These are phyloP conservation scores for Pantelozetes paolii DNA, from an alignment of 2,888 invertebrate genomes.

Conservation along the genomic window DNA sequence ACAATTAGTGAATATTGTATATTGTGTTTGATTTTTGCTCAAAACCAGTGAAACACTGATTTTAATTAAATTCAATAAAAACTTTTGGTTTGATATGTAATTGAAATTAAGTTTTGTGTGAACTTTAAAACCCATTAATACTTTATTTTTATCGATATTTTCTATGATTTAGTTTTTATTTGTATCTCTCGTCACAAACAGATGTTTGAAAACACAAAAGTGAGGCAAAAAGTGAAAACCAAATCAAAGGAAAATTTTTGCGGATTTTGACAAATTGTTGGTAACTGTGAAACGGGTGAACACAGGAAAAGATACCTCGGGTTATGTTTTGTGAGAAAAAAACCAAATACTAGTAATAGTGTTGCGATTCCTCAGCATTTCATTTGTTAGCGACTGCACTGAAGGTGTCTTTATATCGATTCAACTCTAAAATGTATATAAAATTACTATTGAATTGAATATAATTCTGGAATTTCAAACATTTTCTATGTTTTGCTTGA, in stretches of 20 bases:
- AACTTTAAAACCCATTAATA: not conserved
- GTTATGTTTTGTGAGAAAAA: slow-evolving; percentile 17
- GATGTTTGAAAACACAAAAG: slow-evolving; percentile 26
- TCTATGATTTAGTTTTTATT: not conserved
- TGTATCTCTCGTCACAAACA: slow-evolving; percentile 7
- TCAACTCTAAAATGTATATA: no score
- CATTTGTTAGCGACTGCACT: no score
- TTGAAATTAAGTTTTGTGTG: not conserved
- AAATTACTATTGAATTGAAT: no score
- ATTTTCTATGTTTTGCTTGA: no score
- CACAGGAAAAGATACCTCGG: slow-evolving; percentile 15
- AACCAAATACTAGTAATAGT: not conserved
- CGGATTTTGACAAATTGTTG: slow-evolving; percentile 29
- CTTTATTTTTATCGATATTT: slow-evolving; percentile 7
- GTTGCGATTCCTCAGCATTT: not conserved
- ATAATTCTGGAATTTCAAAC: no score
- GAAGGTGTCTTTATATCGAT: no score
- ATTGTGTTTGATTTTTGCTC: no score
- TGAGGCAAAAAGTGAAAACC: not conserved
- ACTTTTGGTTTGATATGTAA: no score
- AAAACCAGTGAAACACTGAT: no score
- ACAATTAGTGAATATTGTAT: no score
- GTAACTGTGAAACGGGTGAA: not conserved
- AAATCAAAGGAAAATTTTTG: slow-evolving; percentile 21
- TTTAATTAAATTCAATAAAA: no score